Conservation (phyloP, 2,797 vertebrate genomes). For the Nannoperca obscura region DNA sequence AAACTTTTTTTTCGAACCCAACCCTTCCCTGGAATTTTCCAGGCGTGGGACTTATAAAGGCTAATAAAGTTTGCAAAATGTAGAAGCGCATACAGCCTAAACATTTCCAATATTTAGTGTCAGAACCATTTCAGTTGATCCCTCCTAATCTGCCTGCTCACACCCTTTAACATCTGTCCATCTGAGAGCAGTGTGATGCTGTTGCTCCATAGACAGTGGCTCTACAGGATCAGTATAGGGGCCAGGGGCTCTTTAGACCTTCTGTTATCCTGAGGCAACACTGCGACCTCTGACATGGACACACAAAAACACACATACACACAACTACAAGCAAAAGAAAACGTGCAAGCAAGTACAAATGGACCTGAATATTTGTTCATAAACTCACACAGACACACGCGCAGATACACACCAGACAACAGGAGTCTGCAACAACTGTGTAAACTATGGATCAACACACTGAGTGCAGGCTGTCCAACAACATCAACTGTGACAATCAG, state of each 20-base stretch:
- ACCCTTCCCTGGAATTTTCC: constrained; percentile 52
- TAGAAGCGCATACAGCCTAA: constrained; percentile 29
- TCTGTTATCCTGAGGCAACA: constrained; percentile 67
- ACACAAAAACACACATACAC: constrained; percentile 44
- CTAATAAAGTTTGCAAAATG: constrained; percentile 21
- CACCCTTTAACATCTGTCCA: constrained; percentile 62
- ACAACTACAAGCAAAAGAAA: constrained; percentile 23
- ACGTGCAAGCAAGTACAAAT: constrained; percentile 42
- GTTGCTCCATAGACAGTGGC: constrained; percentile 53
- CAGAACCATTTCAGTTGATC: constrained; percentile 9
- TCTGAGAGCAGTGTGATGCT: constrained; percentile 36
- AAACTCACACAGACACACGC: constrained; percentile 15
- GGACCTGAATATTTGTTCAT: constrained; percentile 33
- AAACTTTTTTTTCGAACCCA: constrained; percentile 23
- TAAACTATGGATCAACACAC: constrained; percentile 45
- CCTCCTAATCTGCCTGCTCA: constrained; percentile 32
- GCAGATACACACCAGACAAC: constrained; percentile 19
- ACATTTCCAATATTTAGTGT: constrained; percentile 45
- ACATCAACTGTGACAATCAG: constrained; percentile 14
- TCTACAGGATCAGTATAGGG: constrained; percentile 65
- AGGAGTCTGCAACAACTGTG: constrained; percentile 63
- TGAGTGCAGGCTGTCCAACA: constrained; percentile 32
- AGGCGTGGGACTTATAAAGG: constrained; percentile 2
- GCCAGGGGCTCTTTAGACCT: constrained; percentile 58
- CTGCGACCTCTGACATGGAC: constrained; percentile 70